Evolutionary conservation across 2,888 invertebrate genomes (phyloP), one percentile per base, ranked within the genome.

Genomic region (Hyposoter didymator): DNA sequence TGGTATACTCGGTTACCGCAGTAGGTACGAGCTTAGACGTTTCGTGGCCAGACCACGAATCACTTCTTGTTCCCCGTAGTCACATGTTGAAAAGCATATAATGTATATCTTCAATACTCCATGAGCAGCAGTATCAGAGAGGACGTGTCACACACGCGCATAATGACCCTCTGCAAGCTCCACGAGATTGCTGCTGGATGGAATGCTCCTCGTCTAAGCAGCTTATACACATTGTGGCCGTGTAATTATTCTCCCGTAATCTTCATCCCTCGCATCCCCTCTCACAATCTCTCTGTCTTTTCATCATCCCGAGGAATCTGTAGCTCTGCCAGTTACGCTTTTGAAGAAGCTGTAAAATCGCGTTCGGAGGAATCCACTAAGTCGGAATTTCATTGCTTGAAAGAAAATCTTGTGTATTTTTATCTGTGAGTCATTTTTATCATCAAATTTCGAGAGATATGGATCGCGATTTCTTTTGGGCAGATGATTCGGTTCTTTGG

Each of bases 201-300:
- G n/a, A 22, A 39, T 14, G n/a, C 12, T 64, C 55, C 72, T 74
- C 72, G 52, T 66, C 55, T 73, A 80, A 80, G 84, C 70, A 74
- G 80, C 81, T 82, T 75, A 82, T 14, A 55, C 5, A 39, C 67
- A 35, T 22, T 69, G 52, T 59, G 59, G 69, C 47, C 22, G 59
- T 22, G 59, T 70, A 75, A 75, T 82, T 82, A 75, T 82, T 82
- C 67, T 45, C 47, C 19, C 8, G 19, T 55, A 47, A 73, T 72
- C 35, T 55, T 47, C 69, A n/a, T 47, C 7, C 12, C 70, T 52
- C 35, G n/a, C 3, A 22, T 7, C 2, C 47, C 2, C 47, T 69
- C 69, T 32, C 47, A 6, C 69, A 7, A 14, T 28, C 22, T 70
- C 12, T 69, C 28, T 70, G 28, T 17, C 10, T 70, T 17, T 32